Evolutionary conservation across 1,140 invertebrate species (phyloP), one percentile per base, ranked within the genome.

Genomic region (Trinorchestia longiramus): DNA sequence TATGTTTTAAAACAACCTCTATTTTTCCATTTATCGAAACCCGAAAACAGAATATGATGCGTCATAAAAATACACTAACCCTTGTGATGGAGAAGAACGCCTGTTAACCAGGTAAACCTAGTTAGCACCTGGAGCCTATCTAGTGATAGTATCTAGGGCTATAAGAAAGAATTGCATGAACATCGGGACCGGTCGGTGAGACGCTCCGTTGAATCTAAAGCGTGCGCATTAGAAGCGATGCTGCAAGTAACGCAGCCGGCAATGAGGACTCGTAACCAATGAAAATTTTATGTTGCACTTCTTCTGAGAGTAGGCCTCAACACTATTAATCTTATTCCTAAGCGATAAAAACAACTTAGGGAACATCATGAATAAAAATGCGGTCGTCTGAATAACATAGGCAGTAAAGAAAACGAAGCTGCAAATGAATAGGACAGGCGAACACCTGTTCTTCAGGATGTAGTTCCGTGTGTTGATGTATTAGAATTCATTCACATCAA

Each of bases 91-190:
- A 77, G 28, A 77, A 77, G 11, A 23, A 36, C 62, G 15, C 1
- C 62, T 77, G 62, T 36, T 77, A 77, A 77, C 62, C 62, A 77
- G 62, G 62, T 77, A 77, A 77, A 28, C 15, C 62, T 77, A 28
- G 62, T 77, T 77, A 15, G 62, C 62, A 77, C 62, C 62, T 77
- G 15, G 11, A 77, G 36, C 62, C 62, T 23, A 77, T 77, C 62
- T 77, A 36, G 62, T 36, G 62, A 77, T 77, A 77, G 15, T 77
- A 77, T 77, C 62, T 77, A 11, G 62, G 28, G 62, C 62, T 77
- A 77, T 77, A 77, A 77, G 62, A 77, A 77, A 77, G 62, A 77
- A 77, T 77, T 77, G 62, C 62, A 77, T 23, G 62, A 77, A 77
- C 62, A 77, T 77, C 28, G 62, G 62, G 11, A 23, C 28, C 15